Conservation (phyloP, 2,113 vertebrate genomes). For the Macrotis lagotis region DNA sequence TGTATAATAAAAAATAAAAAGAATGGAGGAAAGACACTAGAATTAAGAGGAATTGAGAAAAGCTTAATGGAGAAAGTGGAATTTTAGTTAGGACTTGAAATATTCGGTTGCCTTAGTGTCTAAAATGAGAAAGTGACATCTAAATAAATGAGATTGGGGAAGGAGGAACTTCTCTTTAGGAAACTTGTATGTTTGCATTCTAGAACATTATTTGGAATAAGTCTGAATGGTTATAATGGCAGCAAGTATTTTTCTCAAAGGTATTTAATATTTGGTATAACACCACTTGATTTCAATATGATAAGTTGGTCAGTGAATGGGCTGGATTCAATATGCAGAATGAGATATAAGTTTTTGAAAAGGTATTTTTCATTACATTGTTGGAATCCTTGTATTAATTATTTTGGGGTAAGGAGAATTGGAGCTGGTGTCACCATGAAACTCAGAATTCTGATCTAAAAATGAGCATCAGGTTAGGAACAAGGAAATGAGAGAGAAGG, state of each 20-base stretch:
- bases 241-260: neutral
- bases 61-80: neutral
- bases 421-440: neutral
- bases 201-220: neutral
- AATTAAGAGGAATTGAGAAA: neutral
- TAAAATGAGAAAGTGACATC: neutral
- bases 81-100: neutral
- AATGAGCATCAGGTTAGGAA: neutral
- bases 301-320: neutral
- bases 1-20: neutral
- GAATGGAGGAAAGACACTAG: neutral
- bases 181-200: neutral
- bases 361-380: neutral
- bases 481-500: neutral
- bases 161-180: neutral
- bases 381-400: neutral
- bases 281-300: neutral
- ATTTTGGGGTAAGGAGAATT: neutral
- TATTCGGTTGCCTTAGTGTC: neutral
- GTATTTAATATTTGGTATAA: neutral
- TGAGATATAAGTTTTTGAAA: neutral
- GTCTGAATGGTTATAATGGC: neutral
- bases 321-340: neutral
- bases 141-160: neutral
- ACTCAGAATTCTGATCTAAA: neutral